Percentiles rank a stretch among this genome's conserved stretches.
Conservation (phyloP, 2,113 vertebrate genomes). For the Thermophis baileyi region DNA sequence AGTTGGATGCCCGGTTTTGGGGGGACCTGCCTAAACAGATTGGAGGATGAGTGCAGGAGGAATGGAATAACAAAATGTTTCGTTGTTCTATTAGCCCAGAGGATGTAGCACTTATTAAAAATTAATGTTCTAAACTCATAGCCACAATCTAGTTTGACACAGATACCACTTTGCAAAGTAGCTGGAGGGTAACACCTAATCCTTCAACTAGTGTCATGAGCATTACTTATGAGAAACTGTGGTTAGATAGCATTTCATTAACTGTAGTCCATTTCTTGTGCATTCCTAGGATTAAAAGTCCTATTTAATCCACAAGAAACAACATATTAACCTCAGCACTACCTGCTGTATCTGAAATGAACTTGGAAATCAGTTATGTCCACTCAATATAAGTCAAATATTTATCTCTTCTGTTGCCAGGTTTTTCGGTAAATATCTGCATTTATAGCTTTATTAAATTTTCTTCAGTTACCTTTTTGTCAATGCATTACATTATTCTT, state of each 20-base stretch:
- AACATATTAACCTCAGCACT: neutral
- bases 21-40: neutral
- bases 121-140: neutral
- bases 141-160: neutral
- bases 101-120: constrained; percentile 7
- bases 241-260: neutral
- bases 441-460: neutral
- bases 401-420: neutral
- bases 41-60: neutral
- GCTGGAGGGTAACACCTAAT: neutral
- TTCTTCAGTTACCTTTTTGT: neutral
- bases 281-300: neutral
- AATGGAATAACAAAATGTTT: neutral
- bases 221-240: neutral
- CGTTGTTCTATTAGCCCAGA: neutral
- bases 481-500: neutral
- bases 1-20: neutral
- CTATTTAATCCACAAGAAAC: neutral
- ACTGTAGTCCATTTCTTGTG: neutral
- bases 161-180: neutral
- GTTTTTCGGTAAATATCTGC: neutral
- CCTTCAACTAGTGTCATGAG: neutral
- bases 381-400: neutral
- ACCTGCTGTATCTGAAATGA: neutral
- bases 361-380: neutral